phyloP scores from a whole-genome alignment of 2,888 invertebrate species.

The Diaphora mendica region DNA sequence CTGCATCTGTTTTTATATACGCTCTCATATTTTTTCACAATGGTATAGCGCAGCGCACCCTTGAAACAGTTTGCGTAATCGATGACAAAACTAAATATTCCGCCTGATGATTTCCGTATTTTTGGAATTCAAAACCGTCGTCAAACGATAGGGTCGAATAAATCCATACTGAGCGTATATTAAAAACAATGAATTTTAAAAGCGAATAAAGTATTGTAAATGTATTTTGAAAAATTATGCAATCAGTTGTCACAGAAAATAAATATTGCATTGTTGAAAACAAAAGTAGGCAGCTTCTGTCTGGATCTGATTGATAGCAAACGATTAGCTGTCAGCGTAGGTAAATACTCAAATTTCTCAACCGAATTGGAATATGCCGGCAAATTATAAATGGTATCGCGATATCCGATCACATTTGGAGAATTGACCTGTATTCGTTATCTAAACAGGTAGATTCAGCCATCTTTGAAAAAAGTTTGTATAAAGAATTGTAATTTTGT shows the following conservation, averaged over 20 bases:
- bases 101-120: conserved; percentile 86
- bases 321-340: conserved; percentile 47
- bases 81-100: conserved; percentile 87
- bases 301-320: conserved; percentile 41
- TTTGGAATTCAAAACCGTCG: conserved; percentile 70
- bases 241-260: conserved; percentile 29
- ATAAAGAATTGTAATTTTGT: neutral
- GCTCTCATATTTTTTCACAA: conserved; percentile 85
- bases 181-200: conserved; percentile 45
- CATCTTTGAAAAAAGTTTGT: neutral
- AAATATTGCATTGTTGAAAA: conserved; percentile 45
- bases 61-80: conserved; percentile 87
- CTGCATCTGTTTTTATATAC: conserved; percentile 85
- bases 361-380: conserved; percentile 59
- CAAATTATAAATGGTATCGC: conserved; percentile 62
- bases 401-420: conserved; percentile 66
- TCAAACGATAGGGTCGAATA: conserved; percentile 51
- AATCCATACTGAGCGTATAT: conserved; percentile 33
- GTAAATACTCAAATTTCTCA: conserved; percentile 56
- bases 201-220: conserved; percentile 38
- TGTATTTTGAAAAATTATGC: conserved; percentile 29
- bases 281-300: conserved; percentile 33
- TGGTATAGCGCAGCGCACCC: conserved; percentile 80
- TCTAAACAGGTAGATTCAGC: conserved; percentile 48
- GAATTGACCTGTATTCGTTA: conserved; percentile 60